Evolutionary conservation across 2,888 invertebrate species (phyloP).

Genomic region (Cyrtodaria siliqua): DNA sequence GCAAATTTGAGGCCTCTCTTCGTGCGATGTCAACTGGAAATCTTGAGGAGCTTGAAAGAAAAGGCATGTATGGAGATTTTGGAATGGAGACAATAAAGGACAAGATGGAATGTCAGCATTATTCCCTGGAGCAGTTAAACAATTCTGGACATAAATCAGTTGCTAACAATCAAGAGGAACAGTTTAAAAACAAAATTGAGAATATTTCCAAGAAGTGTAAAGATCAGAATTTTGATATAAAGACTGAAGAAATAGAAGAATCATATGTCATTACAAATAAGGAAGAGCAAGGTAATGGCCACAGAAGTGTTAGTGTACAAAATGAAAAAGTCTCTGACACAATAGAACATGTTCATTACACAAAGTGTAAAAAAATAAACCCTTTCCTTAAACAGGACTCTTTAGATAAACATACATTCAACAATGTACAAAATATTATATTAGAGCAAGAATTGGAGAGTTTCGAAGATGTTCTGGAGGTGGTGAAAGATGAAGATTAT

Average conservation of each 20-base stretch:
- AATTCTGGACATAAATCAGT: too few species aligned
- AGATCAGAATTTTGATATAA: background rate
- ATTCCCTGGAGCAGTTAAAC: background rate
- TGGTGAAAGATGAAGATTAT: constrained; percentile 20
- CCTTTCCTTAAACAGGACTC: constrained; percentile 54
- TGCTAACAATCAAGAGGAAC: too few species aligned
- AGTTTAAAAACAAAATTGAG: too few species aligned
- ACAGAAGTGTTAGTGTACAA: too few species aligned
- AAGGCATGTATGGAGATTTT: background rate
- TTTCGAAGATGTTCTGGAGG: constrained; percentile 32
- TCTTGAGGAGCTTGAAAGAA: constrained; percentile 17
- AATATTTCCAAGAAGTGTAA: constrained; percentile 1
- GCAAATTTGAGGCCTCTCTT: constrained; percentile 68
- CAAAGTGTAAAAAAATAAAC: constrained; percentile 23
- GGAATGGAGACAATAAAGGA: background rate
- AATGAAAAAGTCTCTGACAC: too few species aligned
- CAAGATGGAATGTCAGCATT: background rate
- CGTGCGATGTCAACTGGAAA: constrained; percentile 63
- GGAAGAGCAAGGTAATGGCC: too few species aligned
- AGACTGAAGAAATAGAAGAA: background rate
- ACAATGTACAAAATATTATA: constrained; percentile 26
- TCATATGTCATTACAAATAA: too few species aligned
- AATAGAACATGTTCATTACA: too few species aligned
- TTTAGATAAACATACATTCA: constrained; percentile 43
- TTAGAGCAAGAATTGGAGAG: constrained; percentile 24